Base-by-base conservation (phyloP, 2,797 vertebrate species). In the Anguilla megastoma region DNA sequence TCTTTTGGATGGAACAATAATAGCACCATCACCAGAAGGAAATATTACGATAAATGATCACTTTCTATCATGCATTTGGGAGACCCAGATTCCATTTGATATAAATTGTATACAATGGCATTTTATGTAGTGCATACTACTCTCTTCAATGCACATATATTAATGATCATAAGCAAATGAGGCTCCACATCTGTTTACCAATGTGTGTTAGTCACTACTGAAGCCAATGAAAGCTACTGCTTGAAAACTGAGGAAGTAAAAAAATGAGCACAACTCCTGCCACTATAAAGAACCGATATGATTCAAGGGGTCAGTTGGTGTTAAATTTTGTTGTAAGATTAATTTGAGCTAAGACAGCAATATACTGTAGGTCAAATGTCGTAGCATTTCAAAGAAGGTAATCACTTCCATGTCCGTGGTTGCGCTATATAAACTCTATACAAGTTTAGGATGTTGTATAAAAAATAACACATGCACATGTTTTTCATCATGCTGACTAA, bases 181-280 rank as follows among this genome's bases (percentile, higher is more conserved):
- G 45, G 76, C 7, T n/a, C 45, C 30, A 41, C 8, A 88, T 88
- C 86, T 88, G 88, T 71, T 86, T 83, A 88, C 86, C 88, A 21
- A 82, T 48, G 54, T 79, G 76, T 86, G 85, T 66, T 88, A 86
- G 85, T 82, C 71, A 88, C 80, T 86, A 82, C 48, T 27, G 14
- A 56, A 41, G 80, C n/a, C 30, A 41, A 58, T 58, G 63, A 85
- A 88, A 52, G 21, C 16, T 63, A 24, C 60, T 4, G 14, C 60
- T 63, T 18, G 16, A 21, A 63, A 63, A 63, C n/a, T 18, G 2
- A 63, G 16, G 21, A 18, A 18, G 12, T 5, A 63, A 24, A 63
- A 63, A 63, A 18, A 63, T 4, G 60, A 45, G 41, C 41, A 45
- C 41, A 45, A 45, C 41, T 45, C 41, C 41, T 45, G 41, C 41